Percentiles rank a stretch among this genome's conserved stretches.
These are phyloP conservation scores for Lindbergichthys nudifrons DNA, from an alignment of 2,797 vertebrate species.

Conservation along the genomic window DNA sequence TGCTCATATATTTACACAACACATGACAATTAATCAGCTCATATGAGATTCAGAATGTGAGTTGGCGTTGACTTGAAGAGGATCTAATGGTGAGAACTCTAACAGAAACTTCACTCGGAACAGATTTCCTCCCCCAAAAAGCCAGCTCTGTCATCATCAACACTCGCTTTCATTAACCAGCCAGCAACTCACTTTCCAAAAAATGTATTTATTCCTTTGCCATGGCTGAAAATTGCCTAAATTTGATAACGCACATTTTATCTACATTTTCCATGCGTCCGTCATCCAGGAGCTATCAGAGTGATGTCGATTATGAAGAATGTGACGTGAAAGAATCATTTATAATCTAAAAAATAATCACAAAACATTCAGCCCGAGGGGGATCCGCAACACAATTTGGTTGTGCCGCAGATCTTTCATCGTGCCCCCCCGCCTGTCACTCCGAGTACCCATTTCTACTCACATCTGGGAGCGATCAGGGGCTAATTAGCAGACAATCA, in stretches of 20 bases:
- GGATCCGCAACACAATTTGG: conserved; percentile 78
- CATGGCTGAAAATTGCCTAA: conserved; percentile 80
- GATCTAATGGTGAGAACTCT: conserved; percentile 19
- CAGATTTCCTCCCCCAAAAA: conserved; percentile 54
- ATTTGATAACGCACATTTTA: conserved; percentile 80
- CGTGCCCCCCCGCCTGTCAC: conserved; percentile 78
- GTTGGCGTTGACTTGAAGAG: conserved; percentile 21
- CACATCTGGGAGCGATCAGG: conserved; percentile 87
- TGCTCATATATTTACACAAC: neutral
- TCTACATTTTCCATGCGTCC: conserved; percentile 77
- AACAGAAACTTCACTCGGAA: conserved; percentile 51
- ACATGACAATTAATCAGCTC: conserved; percentile 14
- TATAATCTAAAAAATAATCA: conserved; percentile 84
- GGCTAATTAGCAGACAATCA: conserved; percentile 92
- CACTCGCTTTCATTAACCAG: conserved; percentile 68
- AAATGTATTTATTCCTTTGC: conserved; percentile 73
- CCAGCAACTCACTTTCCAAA: conserved; percentile 68
- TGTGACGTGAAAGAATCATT: conserved; percentile 82
- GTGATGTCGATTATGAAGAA: conserved; percentile 86
- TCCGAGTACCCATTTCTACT: conserved; percentile 82
- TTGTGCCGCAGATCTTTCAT: conserved; percentile 83
- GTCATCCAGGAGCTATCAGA: conserved; percentile 82
- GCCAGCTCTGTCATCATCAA: conserved; percentile 68
- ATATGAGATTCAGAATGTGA: conserved; percentile 23
- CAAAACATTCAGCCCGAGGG: conserved; percentile 77